Evolutionary conservation across 2,888 invertebrate species (phyloP), one percentile per base, ranked within the genome.

Genomic region (Pyrrhosoma nymphula): DNA sequence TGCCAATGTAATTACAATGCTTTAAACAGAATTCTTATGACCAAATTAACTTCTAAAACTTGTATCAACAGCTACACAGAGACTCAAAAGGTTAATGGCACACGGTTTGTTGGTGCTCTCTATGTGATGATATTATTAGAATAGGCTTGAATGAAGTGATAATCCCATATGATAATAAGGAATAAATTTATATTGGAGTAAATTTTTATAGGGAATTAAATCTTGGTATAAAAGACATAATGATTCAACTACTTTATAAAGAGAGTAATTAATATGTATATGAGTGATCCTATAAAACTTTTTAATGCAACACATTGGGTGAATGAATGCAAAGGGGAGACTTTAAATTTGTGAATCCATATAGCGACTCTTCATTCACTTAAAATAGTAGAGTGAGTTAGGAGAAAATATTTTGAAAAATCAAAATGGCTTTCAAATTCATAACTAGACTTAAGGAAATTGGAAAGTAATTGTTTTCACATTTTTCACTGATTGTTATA

Each of bases 31-130:
- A 47, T 23, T 56, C 56, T 56, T n/a, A 55, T 55, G 89, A 56
- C 75, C 69, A 93, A 75, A 93, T 14, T 55, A 69, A 47, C 12
- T 39, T 39, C 63, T 18, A 69, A 75, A 23, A 18, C 12, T 93
- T 93, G 16, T 39, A 56, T 47, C n/a, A 75, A 93, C 47, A 69
- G 16, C 63, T 93, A 69, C 69, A 47, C 93, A 93, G 69, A 93
- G 93, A 69, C 93, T 93, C 93, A 47, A 75, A 93, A n/a, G 93
- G 69, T 93, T 26, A 69, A 69, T 93, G 93, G 93, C 93, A 93
- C 93, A 93, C 69, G 93, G 93, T 93, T 93, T 63, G 63, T 93
- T 93, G 93, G 93, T 93, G 93, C 93, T 93, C 93, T 93, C 93
- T 93, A 93, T 93, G 93, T 93, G 93, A 93, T 93, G 93, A 93